A percentile compares a stretch with the other conserved stretches of the same genome.
Evolutionary conservation across 2,113 vertebrate species (phyloP).

Genomic region (Tetrax tetrax): DNA sequence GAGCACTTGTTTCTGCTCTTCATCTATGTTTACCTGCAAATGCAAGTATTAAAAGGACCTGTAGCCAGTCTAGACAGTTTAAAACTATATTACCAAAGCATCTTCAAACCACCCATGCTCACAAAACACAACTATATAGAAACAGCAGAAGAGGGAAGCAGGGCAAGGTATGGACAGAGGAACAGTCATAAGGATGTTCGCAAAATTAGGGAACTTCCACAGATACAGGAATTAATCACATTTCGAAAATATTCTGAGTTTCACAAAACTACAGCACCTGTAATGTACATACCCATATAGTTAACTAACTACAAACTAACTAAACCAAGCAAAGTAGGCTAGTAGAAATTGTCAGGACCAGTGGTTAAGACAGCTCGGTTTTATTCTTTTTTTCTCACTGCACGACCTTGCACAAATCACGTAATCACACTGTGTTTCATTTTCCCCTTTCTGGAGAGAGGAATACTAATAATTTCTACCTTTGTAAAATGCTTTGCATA

Average conservation of each 20-base stretch:
- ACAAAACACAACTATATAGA: not conserved
- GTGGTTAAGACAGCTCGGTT: not conserved
- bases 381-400: not conserved
- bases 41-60: not conserved
- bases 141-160: not conserved
- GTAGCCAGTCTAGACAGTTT: not conserved
- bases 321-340: not conserved
- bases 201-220: not conserved
- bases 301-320: not conserved
- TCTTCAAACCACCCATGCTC: not conserved
- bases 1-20: not conserved
- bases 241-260: not conserved
- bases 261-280: not conserved
- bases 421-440: not conserved
- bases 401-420: not conserved
- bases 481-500: slow-evolving; percentile 38
- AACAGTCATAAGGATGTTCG: not conserved
- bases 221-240: not conserved
- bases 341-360: not conserved
- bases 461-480: slow-evolving; percentile 3
- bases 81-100: not conserved
- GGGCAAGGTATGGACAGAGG: not conserved
- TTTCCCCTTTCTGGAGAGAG: not conserved
- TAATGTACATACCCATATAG: not conserved
- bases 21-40: not conserved